Percentiles rank a stretch among this genome's conserved stretches.
phyloP scores from a whole-genome alignment of 2,888 invertebrate species.

The Caradrina clavipalpis region DNA sequence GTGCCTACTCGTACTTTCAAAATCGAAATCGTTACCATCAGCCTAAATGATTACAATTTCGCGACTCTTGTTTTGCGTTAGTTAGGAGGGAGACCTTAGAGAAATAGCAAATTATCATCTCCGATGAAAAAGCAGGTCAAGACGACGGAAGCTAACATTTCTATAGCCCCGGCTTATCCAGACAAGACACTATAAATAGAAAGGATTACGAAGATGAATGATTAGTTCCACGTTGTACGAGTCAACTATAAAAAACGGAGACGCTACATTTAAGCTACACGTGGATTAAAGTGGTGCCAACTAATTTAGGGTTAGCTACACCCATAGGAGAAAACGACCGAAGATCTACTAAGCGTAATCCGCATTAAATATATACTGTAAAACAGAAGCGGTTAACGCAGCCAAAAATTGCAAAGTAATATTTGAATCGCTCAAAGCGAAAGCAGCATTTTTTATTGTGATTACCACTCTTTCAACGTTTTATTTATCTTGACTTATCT shows the following conservation, averaged over 20 bases:
- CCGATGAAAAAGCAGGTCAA: constrained; percentile 5
- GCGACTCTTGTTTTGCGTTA: not conserved
- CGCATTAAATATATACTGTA: constrained; percentile 29
- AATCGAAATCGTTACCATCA: not conserved
- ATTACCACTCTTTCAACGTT: constrained; percentile 18
- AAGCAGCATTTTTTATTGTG: constrained; percentile 23
- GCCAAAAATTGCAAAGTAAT: constrained; percentile 17
- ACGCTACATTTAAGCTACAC: constrained; percentile 36
- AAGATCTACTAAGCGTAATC: constrained; percentile 18
- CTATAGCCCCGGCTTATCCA: constrained; percentile 8
- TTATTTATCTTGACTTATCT: constrained; percentile 1
- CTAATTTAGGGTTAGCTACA: constrained; percentile 32
- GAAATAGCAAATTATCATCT: not conserved
- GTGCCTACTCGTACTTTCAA: not conserved
- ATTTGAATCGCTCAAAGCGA: constrained; percentile 15
- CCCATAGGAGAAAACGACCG: constrained; percentile 27
- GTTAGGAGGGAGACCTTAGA: not conserved
- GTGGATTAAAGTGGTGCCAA: constrained; percentile 45
- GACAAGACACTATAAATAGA: not conserved
- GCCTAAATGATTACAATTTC: not conserved
- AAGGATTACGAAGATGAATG: constrained; percentile 7
- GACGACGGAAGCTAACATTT: constrained; percentile 4
- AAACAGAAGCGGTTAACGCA: constrained; percentile 5
- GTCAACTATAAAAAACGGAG: constrained; percentile 21
- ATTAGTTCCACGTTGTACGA: constrained; percentile 33